Conservation (phyloP, 2,888 invertebrate genomes). For the Himalopsyche japonica region DNA sequence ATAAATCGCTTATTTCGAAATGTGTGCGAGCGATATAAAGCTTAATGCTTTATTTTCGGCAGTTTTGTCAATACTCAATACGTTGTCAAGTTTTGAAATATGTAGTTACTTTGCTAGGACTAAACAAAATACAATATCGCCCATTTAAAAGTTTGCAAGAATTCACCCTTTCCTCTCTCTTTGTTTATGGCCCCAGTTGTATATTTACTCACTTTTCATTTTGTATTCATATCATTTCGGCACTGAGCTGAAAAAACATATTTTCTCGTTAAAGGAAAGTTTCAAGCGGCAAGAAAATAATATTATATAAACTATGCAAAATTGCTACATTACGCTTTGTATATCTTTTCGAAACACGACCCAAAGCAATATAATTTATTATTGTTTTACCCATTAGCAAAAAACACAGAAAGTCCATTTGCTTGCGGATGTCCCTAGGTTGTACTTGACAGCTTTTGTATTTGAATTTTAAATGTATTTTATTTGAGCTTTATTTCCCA, state of each 20-base stretch:
- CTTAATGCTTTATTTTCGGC: no score
- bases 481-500: not conserved
- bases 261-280: not conserved
- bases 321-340: not conserved
- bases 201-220: not conserved
- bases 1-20: no score
- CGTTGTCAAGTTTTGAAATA: no score
- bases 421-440: not conserved
- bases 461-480: not conserved
- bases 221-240: not conserved
- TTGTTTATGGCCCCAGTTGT: no score
- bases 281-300: not conserved
- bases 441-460: not conserved
- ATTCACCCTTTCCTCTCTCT: no score
- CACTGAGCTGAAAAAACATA: not conserved
- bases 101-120: no score
- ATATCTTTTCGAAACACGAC: not conserved
- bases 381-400: slow-evolving; percentile 2
- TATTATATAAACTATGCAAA: not conserved
- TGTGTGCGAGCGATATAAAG: no score
- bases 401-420: slow-evolving; percentile 6
- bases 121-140: no score
- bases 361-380: slow-evolving; percentile 1
- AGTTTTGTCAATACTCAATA: no score
- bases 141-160: no score